Evolutionary conservation across 1,140 invertebrate species (phyloP), one percentile per base, ranked within the genome.

Genomic region (Pseudachorutes palmiensis): DNA sequence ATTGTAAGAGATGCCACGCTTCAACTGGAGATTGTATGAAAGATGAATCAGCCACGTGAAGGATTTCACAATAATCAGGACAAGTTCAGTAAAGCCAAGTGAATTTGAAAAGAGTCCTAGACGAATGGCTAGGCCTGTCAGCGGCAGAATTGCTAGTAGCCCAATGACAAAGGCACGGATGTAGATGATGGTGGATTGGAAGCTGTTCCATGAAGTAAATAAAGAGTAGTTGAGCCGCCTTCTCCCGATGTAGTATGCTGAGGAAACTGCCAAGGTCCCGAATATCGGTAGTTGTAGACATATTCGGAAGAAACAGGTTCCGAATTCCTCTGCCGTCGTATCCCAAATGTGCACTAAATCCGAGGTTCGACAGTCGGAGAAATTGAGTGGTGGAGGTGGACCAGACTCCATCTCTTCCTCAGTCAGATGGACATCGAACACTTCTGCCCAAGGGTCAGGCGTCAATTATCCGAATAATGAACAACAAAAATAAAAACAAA

Each of bases 11-110:
- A 83, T 74, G 79, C 84, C 74, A 55, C 76, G 74, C 62, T 85
- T 84, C 26, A 92, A 77, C 24, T 51, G 61, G 84, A 84, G 65
- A 88, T 72, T 79, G 77, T 87, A 94, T 19, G 84, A 81, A 71
- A 88, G 83, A 79, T 94, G 91, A 19, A 90, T 58, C 14, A 71
- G 14, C 74, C 74, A 75, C 28, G 72, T 29, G n/a, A 65, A 24
- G 3, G 69, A 66, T 45, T 75, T 69, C 1, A 67, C 28, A 24
- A 32, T 28, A 0, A 61, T 58, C 14, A 68, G 22, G 28, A 30
- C 49, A 41, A 24, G 31, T 28, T 67, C 66, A 22, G 67, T 30
- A 45, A 75, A 41, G 26, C 24, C 57, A 30, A 72, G 2, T 24
- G 22, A 22, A 67, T 68, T 14, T 9, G 45, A 22, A 51, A 49